phyloP scores from a whole-genome alignment of 1,140 invertebrate species.

The Drosophila orena region DNA sequence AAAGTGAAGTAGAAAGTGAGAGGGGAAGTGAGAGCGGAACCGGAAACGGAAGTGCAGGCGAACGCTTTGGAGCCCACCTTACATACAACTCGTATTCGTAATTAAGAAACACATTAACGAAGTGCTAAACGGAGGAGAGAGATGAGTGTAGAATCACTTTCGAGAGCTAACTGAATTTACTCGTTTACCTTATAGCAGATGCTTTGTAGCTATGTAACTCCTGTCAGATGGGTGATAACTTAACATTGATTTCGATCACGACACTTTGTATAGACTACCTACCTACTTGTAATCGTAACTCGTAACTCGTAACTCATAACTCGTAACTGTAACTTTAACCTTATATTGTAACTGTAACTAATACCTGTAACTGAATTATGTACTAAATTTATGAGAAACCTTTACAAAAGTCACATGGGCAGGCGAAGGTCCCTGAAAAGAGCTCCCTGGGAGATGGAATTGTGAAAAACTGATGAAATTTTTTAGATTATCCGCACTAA shows the following conservation, averaged over 20 bases:
- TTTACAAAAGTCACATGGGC: slow-evolving; percentile 46
- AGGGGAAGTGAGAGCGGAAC: not conserved
- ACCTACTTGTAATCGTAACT: slow-evolving; percentile 25
- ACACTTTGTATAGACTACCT: slow-evolving; percentile 66
- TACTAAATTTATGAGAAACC: slow-evolving; percentile 61
- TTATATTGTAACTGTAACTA: slow-evolving; percentile 42
- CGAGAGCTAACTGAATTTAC: slow-evolving; percentile 36
- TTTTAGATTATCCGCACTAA: slow-evolving; percentile 36
- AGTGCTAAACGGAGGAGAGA: slow-evolving; percentile 17
- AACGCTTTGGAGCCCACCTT: slow-evolving; percentile 66
- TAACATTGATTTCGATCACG: slow-evolving; percentile 59
- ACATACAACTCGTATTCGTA: slow-evolving; percentile 40
- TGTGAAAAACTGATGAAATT: slow-evolving; percentile 38
- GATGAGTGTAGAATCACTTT: slow-evolving; percentile 34
- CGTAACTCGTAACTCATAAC: slow-evolving; percentile 4
- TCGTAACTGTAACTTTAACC: slow-evolving; percentile 17
- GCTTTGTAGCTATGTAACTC: slow-evolving; percentile 80
- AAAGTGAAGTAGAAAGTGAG: slow-evolving; percentile 7
- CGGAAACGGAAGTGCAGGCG: slow-evolving; percentile 29
- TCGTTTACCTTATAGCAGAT: slow-evolving; percentile 44
- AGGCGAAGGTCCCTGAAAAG: slow-evolving; percentile 23
- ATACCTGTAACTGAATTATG: slow-evolving; percentile 55
- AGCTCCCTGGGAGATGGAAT: slow-evolving; percentile 7
- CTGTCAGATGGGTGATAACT: slow-evolving; percentile 84
- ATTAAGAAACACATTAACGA: slow-evolving; percentile 34